A percentile compares a stretch with the other conserved stretches of the same genome.
phyloP scores from a whole-genome alignment of 2,888 invertebrate genomes.

The Ormyrus rosae region DNA sequence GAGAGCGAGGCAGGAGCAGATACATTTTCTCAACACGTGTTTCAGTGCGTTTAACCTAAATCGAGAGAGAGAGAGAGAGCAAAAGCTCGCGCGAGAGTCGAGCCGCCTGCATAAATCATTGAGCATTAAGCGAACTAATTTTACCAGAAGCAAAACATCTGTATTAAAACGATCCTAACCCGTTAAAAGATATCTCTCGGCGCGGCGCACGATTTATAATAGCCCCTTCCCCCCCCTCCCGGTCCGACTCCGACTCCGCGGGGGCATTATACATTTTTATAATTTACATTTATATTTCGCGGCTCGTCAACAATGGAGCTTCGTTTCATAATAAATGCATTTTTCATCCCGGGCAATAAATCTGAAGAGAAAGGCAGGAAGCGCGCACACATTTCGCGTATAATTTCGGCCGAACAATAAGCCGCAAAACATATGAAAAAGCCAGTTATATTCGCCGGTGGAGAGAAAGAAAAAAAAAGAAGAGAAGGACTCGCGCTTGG shows the following conservation, averaged over 20 bases:
- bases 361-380: conserved; percentile 29
- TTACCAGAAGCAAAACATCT: conserved; percentile 69
- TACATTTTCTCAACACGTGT: conserved; percentile 51
- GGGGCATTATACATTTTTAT: conserved; percentile 16
- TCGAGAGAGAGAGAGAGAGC: conserved; percentile 44
- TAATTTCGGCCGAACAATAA: conserved; percentile 52
- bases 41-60: conserved; percentile 66
- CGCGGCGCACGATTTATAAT: conserved; percentile 19
- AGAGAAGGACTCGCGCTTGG: neutral
- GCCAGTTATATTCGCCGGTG: neutral
- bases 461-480: conserved; percentile 15
- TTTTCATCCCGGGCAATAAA: conserved; percentile 50
- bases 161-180: conserved; percentile 62
- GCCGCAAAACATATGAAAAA: conserved; percentile 50
- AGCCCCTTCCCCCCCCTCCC: neutral
- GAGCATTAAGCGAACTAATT: conserved; percentile 71
- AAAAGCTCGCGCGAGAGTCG: conserved; percentile 34
- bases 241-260: neutral
- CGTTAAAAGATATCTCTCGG: conserved; percentile 38
- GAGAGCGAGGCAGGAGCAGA: neutral
- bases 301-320: conserved; percentile 37
- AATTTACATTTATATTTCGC: conserved; percentile 49
- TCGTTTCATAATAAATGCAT: conserved; percentile 54
- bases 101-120: conserved; percentile 68
- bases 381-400: conserved; percentile 39